phyloP scores from a whole-genome alignment of 2,113 vertebrate species.

The Poeciliopsis prolifica region DNA sequence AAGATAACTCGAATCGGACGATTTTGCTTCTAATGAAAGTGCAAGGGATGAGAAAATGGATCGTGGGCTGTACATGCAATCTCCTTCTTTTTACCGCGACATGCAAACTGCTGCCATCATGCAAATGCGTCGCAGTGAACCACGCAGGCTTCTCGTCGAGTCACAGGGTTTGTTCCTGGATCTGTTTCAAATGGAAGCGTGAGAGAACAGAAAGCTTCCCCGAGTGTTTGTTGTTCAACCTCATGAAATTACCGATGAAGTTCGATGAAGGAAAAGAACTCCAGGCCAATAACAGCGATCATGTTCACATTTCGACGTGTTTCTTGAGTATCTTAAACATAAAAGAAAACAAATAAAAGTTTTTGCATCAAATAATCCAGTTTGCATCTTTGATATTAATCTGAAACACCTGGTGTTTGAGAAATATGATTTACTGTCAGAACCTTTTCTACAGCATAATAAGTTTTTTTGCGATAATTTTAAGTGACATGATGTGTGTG shows the following conservation, averaged over 20 bases:
- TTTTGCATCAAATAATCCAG: no score
- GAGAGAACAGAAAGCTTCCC: background rate
- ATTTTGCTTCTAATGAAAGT: background rate
- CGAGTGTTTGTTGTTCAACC: background rate
- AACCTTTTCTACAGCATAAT: no score
- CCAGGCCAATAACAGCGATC: background rate
- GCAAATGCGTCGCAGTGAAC: slow-evolving; percentile 59
- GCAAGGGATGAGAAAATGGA: background rate
- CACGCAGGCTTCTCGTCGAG: background rate
- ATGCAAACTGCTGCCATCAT: slow-evolving; percentile 63
- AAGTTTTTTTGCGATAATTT: background rate
- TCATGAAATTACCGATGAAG: background rate
- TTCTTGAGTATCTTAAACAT: background rate
- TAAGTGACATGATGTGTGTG: background rate
- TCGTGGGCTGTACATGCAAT: background rate
- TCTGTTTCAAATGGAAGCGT: slow-evolving; percentile 1
- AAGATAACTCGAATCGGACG: background rate
- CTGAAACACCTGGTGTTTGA: no score
- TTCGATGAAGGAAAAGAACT: background rate
- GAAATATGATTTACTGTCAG: no score
- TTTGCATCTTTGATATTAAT: no score
- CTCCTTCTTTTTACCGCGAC: slow-evolving; percentile 11
- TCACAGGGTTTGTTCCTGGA: background rate
- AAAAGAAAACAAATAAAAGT: background rate
- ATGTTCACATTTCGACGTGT: background rate